Evolutionary conservation across 2,113 vertebrate species (phyloP).

Genomic region (Penelope pileata): DNA sequence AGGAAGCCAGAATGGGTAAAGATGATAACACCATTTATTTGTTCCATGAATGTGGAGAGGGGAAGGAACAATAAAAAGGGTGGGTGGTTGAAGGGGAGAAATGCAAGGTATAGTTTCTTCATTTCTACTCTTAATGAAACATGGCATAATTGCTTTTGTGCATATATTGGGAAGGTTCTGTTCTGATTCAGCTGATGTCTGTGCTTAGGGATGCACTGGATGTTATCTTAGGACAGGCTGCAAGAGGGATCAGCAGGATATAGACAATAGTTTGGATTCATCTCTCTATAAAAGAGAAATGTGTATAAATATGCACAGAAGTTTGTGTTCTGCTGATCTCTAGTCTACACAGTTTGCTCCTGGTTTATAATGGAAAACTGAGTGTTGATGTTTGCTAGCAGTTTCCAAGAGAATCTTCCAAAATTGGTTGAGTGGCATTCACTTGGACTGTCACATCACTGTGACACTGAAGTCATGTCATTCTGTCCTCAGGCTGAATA

Average conservation of each 20-base stretch:
- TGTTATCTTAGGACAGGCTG: not conserved
- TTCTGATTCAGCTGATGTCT: not conserved
- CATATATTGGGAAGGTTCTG: fast-evolving
- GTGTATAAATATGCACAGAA: not conserved
- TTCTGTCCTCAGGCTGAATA: not conserved
- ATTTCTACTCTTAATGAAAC: not conserved
- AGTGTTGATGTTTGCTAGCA: not conserved
- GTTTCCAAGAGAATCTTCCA: not conserved
- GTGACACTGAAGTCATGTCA: not conserved
- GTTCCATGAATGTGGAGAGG: not conserved
- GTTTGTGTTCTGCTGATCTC: not conserved
- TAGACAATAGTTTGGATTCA: not conserved
- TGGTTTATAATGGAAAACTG: fast-evolving
- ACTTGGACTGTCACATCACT: not conserved
- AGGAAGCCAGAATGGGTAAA: constrained; percentile 96
- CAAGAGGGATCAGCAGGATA: not conserved
- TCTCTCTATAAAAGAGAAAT: not conserved
- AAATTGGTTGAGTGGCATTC: not conserved
- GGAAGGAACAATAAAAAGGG: not conserved
- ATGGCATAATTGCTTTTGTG: fast-evolving
- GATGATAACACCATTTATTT: not conserved
- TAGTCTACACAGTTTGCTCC: not conserved
- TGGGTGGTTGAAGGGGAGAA: not conserved
- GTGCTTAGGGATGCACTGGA: not conserved
- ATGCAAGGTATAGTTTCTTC: not conserved